A percentile compares a stretch with the other conserved stretches of the same genome.
These are phyloP conservation scores for Lepilemur septentrionalis DNA, from an alignment of 2,797 vertebrate species.

Conservation along the genomic window DNA sequence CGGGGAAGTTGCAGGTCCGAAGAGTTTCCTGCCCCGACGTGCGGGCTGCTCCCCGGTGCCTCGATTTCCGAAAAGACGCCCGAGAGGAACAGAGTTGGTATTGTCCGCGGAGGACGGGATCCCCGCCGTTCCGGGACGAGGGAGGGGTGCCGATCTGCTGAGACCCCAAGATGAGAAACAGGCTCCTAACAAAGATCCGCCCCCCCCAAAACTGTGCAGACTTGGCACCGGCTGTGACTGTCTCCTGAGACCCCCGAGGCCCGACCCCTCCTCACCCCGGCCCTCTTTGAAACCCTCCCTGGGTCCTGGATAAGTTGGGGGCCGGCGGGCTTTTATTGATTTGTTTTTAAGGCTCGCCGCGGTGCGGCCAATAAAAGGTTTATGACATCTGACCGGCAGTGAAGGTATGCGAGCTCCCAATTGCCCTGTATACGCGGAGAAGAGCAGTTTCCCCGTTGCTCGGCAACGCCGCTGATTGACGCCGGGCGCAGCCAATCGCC, in stretches of 20 bases:
- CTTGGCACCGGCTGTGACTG: neutral
- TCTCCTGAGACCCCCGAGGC: slow-evolving; percentile 41
- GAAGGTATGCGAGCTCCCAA: slow-evolving; percentile 82
- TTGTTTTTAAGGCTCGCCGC: slow-evolving; percentile 61
- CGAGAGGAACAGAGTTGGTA: slow-evolving; percentile 51
- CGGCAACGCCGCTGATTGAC: slow-evolving; percentile 84
- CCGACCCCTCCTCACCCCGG: neutral
- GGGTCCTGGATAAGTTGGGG: slow-evolving; percentile 48
- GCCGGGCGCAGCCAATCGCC: slow-evolving; percentile 73
- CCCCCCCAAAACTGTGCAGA: slow-evolving; percentile 33
- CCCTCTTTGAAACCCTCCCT: neutral
- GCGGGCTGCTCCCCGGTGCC: slow-evolving; percentile 2
- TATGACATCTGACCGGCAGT: slow-evolving; percentile 84
- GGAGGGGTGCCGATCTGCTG: neutral
- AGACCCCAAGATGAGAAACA: slow-evolving; percentile 41
- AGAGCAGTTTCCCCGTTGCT: slow-evolving; percentile 82
- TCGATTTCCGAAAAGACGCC: slow-evolving; percentile 44
- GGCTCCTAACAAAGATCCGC: slow-evolving; percentile 72
- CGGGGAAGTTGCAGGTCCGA: slow-evolving; percentile 56
- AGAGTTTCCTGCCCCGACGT: slow-evolving; percentile 75
- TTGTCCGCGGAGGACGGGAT: slow-evolving; percentile 39
- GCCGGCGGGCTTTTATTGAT: slow-evolving; percentile 58
- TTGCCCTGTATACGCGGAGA: slow-evolving; percentile 71
- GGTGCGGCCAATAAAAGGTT: slow-evolving; percentile 76
- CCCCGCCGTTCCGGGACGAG: neutral